Evolutionary conservation across 2,113 vertebrate species (phyloP), one percentile per base, ranked within the genome.

Genomic region (Pangasianodon hypophthalmus): DNA sequence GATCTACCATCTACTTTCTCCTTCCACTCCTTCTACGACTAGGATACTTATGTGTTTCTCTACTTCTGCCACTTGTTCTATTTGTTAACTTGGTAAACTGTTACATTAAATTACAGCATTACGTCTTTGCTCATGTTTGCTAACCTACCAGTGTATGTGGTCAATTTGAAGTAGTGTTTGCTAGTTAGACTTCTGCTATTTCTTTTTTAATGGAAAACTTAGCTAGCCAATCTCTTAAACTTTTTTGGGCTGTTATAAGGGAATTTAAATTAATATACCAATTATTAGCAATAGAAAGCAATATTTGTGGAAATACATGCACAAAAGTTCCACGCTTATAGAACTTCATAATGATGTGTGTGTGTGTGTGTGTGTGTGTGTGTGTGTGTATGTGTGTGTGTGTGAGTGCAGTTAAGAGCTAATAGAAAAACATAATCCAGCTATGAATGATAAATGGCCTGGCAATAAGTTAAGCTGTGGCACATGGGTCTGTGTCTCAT

Each of bases 401-500:
- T 13, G 60, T 3, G 6, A 2, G 26, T 32, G 13, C n/a, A 16
- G 14, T 73, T 73, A 9, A 73, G 71, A 73, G 9, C 19, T 77
- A 77, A 77, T 26, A 77, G 44, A 77, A 77, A 77, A 77, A 24
- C 9, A 26, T 77, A 46, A 77, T 54, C n/a, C n/a, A 54, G 13
- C 19, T 58, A 37, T 13, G 4, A 62, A 62, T 46, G 82, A 62
- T 62, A 84, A 84, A 84, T 62, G 26, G 56, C 10, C 11, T 84
- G 32, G 46, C 32, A 46, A 8, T 62, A 29, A 62, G 0, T 84
- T 44, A 26, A 41, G 24, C 41, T 84, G 73, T 84, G 4, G 19
- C 32, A 29, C 88, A 32, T 80, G 41, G 85, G 58, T 79, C 77
- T 86, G 58, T 87, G 46, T 29, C 82, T 95, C 92, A 87, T 82